Base-by-base conservation (phyloP, 1,140 invertebrate species). In the Drosophila navojoa region DNA sequence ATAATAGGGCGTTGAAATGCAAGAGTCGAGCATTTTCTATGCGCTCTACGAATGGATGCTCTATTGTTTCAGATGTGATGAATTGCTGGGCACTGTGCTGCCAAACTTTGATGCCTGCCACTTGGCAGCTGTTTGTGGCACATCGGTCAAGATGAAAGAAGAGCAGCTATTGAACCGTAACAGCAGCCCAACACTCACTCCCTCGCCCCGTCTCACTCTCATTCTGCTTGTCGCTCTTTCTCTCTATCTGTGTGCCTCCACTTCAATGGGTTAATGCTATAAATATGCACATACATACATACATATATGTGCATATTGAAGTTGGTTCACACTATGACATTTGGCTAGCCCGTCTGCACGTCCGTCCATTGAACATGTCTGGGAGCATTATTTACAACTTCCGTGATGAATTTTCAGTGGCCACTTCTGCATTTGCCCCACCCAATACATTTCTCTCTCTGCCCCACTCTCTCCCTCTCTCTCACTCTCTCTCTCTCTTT, bases 341-440 rank as follows among this genome's bases (percentile, higher is more conserved):
- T 71, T 71, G 69, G 42, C 44, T 42, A 22, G 68, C 61, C 52
- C 13, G 50, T 54, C 70, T 59, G 52, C 49, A 61, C 44, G 59
- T 54, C 29, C 38, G 60, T 63, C 62, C 25, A 60, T 38, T 58
- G 19, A 61, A 19, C 32, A 61, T 66, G 66, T 79, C 84, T 87
- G 64, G 49, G 63, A 70, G 67, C 53, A 76, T 79, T 80, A 86
- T 86, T 86, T 86, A 86, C 82, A 82, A 86, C 82, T 86, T 86
- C 82, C 82, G 82, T 82, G 82, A 79, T 71, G 84, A 71, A 78
- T 79, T 76, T 81, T 78, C 79, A 79, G 75, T 70, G 81, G 81
- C 77, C 69, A 77, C 60, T 73, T 73, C 67, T 62, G 58, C 67
- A 69, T 45, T 62, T 52, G 15, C 44, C n/a, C 32, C 19, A 1